Evolutionary conservation across 1,140 invertebrate genomes (phyloP), one percentile per base, ranked within the genome.

Genomic region (Colletes gigas): DNA sequence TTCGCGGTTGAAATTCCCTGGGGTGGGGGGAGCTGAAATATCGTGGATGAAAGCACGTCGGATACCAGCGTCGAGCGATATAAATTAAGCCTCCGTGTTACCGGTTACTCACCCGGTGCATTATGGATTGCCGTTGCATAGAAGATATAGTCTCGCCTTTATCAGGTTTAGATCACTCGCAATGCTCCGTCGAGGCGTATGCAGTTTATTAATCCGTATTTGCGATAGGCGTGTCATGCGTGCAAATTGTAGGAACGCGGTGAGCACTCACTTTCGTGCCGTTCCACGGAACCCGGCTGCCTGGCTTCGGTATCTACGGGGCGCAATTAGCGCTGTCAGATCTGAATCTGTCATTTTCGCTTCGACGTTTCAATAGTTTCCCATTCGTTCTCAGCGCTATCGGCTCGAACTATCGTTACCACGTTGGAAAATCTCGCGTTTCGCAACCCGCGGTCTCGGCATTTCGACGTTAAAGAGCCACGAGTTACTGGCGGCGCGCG

Each of bases 191-290:
- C 83, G 83, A 79, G 88, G 88, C 86, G 88, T 88, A 88, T 88
- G 84, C 86, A 81, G 39, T 85, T 89, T 88, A 89, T 89, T 89
- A 89, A 89, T 89, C 87, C 81, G 88, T 85, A 88, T 89, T 89
- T 88, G 88, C 84, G 83, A 81, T 84, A 86, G 84, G 77, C 81
- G 81, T 67, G 57, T 66, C 71, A 74, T 52, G 77, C 60, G 79
- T 74, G 67, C 70, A 62, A 71, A 69, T 69, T 76, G 73, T 41
- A 55, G 68, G 75, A 72, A 19, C 66, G 59, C 72, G 30, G 81
- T 87, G 86, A 85, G 86, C 76, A 81, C 87, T 88, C 80, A 88
- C 83, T 88, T 68, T 69, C 74, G 57, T 30, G 41, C 44, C 62
- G 66, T 54, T 44, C 21, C 57, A 67, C 14, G 39, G 62, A 55